Evolutionary conservation across 2,888 invertebrate genomes (phyloP), one percentile per base, ranked within the genome.

Genomic region (Rhogogaster chlorosoma): DNA sequence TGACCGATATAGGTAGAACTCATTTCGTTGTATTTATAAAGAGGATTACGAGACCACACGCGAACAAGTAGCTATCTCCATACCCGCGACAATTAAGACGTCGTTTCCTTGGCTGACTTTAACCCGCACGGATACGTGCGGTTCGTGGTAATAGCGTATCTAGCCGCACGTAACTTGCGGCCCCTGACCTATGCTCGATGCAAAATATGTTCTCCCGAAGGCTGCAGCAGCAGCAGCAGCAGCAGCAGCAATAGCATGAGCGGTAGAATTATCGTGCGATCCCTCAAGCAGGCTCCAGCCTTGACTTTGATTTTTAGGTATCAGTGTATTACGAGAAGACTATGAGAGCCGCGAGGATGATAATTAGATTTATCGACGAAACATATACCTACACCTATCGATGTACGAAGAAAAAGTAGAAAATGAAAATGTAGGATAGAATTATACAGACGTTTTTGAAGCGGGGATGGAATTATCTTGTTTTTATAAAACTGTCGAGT

Each of bases 21-120:
- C n/a, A n/a, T 53, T 53, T 53, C 7, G n/a, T n/a, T 53, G 53
- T 26, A 61, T 61, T 61, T 12, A 26, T 12, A 10, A 61, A 12
- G 10, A 10, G 10, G 61, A 61, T 26, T 12, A 49, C 32, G 32
- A 77, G 77, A 49, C 53, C 77, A 77, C 53, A 49, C 18, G 10
- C 73, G 42, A 73, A 9, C 73, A 29, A 6, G 38, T 22, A 73
- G 42, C 22, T 67, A 42, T 73, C 12, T 42, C 22, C 36, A 73
- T n/a, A 73, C 42, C 42, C 42, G 73, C 10, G 73, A 73, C 73
- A 73, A 73, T 73, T 38, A 53, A 77, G 77, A 77, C 77, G 77
- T 77, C 49, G 29, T 77, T 77, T 77, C 77, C 77, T 77, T 77
- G 77, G 77, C 77, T 77, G 29, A 77, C 77, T 77, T 77, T 77